Base-by-base conservation (phyloP, 64 coral and sea anemone species). In the Hydrozoanthus tunicans region DNA sequence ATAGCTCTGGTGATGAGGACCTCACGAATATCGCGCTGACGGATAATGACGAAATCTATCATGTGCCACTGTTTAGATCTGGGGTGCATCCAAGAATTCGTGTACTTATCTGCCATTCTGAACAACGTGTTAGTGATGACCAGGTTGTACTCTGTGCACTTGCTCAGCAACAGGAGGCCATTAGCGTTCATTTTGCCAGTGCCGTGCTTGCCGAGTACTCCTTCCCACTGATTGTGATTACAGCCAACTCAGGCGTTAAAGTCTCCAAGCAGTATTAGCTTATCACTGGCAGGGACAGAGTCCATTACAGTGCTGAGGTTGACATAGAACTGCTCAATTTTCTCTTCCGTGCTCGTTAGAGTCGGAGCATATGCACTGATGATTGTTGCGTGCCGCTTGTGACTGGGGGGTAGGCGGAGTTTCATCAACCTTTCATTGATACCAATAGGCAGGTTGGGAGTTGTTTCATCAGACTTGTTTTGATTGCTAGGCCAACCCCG, bases 141-240 rank as follows among this genome's bases (percentile, higher is more conserved):
- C 7, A 89, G 43, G 55, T 55, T 60, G 27, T 70, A 15, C 62
- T 89, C 84, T n/a, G 53, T 9, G 20, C 84, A 89, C 65, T 53
- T 73, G 66, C 9, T 89, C 53, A 89, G 13, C 3, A 69, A 14
- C 11, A 89, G 66, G 7, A 89, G 63, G 64, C 65, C 84, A n/a
- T 89, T 69, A 53, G 53, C 73, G 70, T 89, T 89, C 66, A 89
- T 89, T 14, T 89, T 89, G n/a, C 62, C 84, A n/a, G 56, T 9
- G 6, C 14, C 24, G 25, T 74, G 66, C 51, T 6, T 26, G 7
- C 84, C 62, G 5, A 86, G 25, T 27, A 86, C 20, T 20, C 20
- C 20, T 20, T 20, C 20, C 20, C 20, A 20, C 20, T 20, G 20
- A 20, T 20, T 20, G 20, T 20, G 20, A 20, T 20, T 20, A 20